These are phyloP conservation scores for Thelaira solivaga DNA, from an alignment of 2,888 invertebrate species.

Conservation along the genomic window DNA sequence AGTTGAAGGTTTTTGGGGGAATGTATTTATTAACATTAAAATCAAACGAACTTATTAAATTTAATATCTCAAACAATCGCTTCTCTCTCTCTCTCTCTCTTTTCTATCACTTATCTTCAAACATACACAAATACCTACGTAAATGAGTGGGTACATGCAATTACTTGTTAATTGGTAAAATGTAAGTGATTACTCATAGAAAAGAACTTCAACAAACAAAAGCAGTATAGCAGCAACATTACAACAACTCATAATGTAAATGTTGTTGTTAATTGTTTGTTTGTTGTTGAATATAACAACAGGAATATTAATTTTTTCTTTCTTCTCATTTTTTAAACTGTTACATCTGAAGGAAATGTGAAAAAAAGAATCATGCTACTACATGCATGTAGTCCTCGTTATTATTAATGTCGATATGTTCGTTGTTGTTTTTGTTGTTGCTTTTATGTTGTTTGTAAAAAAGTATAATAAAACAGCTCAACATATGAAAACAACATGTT, in stretches of 20 bases:
- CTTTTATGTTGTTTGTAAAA: not conserved
- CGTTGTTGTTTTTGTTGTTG: slow-evolving; percentile 7
- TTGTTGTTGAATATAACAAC: slow-evolving; percentile 37
- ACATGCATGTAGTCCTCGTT: slow-evolving; percentile 2
- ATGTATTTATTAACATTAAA: no score
- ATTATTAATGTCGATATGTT: slow-evolving; percentile 1
- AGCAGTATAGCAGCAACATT: not conserved
- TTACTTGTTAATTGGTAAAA: slow-evolving; percentile 33
- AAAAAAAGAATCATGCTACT: slow-evolving; percentile 35
- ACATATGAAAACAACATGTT: slow-evolving; percentile 47
- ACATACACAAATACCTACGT: not conserved
- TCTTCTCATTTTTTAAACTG: slow-evolving; percentile 37
- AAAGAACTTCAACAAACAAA: slow-evolving; percentile 4
- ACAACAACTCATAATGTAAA: slow-evolving; percentile 45
- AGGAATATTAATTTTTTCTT: slow-evolving; percentile 37
- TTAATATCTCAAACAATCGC: no score
- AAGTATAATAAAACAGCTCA: slow-evolving; percentile 18
- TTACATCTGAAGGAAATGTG: slow-evolving; percentile 51
- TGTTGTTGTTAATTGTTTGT: slow-evolving; percentile 24
- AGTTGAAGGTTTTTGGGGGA: no score
- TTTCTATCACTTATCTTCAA: not conserved
- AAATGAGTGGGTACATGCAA: not conserved
- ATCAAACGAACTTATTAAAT: no score
- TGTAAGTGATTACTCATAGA: slow-evolving; percentile 45
- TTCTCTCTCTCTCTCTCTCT: not conserved